Percentiles rank a stretch among this genome's conserved stretches.
phyloP scores from a whole-genome alignment of 2,888 invertebrate species.

The Ypsolopha sequella region DNA sequence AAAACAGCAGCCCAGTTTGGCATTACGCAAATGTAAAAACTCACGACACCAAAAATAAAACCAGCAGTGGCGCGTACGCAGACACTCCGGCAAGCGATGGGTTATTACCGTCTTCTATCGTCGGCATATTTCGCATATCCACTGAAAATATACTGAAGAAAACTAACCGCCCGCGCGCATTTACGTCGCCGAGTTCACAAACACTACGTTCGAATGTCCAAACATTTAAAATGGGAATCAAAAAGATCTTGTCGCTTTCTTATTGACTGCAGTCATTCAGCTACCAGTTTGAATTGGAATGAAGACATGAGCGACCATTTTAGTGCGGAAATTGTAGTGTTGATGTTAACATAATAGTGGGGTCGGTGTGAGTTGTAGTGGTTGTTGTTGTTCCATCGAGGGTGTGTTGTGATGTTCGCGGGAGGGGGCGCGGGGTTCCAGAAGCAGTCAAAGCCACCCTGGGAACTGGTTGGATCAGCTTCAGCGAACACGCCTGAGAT shows the following conservation, averaged over 20 bases:
- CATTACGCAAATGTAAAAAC: slow-evolving; percentile 33
- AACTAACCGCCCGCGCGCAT: slow-evolving; percentile 1
- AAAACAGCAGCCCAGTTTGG: slow-evolving; percentile 2
- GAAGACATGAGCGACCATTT: too few relatives aligned
- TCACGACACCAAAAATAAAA: slow-evolving; percentile 35
- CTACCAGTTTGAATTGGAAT: too few relatives aligned
- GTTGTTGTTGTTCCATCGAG: background rate
- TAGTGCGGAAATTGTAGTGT: background rate
- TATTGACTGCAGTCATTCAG: too few relatives aligned
- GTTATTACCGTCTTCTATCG: slow-evolving; percentile 13
- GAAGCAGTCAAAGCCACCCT: slow-evolving; percentile 55
- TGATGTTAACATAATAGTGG: background rate
- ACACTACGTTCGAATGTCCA: background rate
- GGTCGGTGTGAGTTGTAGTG: background rate
- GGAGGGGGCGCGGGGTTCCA: slow-evolving; percentile 58
- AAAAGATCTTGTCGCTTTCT: background rate
- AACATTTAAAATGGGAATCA: background rate
- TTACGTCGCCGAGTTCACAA: background rate
- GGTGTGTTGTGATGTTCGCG: slow-evolving; percentile 37
- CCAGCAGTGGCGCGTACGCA: slow-evolving; percentile 19
- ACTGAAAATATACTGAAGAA: slow-evolving; percentile 27
- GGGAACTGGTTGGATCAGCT: slow-evolving; percentile 23
- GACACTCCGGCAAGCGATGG: slow-evolving; percentile 22
- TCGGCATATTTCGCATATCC: slow-evolving; percentile 25
- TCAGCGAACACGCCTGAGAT: too few relatives aligned